Evolutionary conservation across 1,140 invertebrate genomes (phyloP), one percentile per base, ranked within the genome.

Genomic region (Leucophenga varia): DNA sequence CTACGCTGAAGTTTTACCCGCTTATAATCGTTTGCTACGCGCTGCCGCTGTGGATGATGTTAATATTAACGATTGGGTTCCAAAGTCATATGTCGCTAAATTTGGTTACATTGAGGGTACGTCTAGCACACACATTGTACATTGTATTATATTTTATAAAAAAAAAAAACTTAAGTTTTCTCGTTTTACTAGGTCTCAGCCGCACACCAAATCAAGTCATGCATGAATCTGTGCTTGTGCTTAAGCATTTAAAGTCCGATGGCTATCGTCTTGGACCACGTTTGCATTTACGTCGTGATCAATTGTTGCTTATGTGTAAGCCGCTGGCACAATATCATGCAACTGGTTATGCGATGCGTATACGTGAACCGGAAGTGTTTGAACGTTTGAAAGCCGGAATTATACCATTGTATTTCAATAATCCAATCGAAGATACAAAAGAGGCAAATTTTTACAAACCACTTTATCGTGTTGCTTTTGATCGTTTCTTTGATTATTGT

Each of bases 141-240:
- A n/a, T n/a, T n/a, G n/a, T n/a, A n/a, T n/a, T n/a, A n/a, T n/a
- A n/a, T n/a, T n/a, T n/a, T n/a, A n/a, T n/a, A n/a, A n/a, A n/a
- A n/a, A n/a, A n/a, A n/a, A n/a, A n/a, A n/a, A n/a, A n/a, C n/a
- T n/a, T n/a, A n/a, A n/a, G n/a, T n/a, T n/a, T n/a, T n/a, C n/a
- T n/a, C n/a, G n/a, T n/a, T n/a, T n/a, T n/a, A n/a, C n/a, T 12
- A 67, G 67, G 47, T 3, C 22, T 72, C 2, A 49, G 64, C 9
- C 35, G 37, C n/a, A 21, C 41, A 5, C 35, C 32, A 17, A 31
- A 38, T 1, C 30, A 14, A 43, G 0, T n/a, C n/a, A n/a, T n/a
- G n/a, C n/a, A n/a, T n/a, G 72, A 74, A 41, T 60, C 63, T 0
- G 58, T 72, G n/a, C 37, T 75, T 39, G 72, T 61, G 2, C 18